Percentiles rank a stretch among this genome's conserved stretches.
These are phyloP conservation scores for Drosophila affinis DNA, from an alignment of 2,888 invertebrate genomes.

Conservation along the genomic window DNA sequence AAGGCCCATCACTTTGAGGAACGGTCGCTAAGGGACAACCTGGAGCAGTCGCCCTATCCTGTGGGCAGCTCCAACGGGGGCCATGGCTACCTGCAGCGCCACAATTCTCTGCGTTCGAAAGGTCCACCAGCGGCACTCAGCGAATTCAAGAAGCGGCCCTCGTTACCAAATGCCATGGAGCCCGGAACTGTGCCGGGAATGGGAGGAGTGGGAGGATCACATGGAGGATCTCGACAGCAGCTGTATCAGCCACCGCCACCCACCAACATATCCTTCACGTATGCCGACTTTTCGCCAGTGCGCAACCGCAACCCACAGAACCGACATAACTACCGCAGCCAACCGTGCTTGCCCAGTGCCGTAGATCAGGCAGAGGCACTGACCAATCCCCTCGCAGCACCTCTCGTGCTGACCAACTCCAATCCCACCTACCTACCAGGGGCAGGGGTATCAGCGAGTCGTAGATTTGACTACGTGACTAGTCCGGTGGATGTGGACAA, in stretches of 20 bases:
- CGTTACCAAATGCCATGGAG: slow-evolving; percentile 81
- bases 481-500: slow-evolving; percentile 66
- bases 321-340: slow-evolving; percentile 69
- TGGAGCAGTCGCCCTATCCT: slow-evolving; percentile 47
- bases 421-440: slow-evolving; percentile 74
- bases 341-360: slow-evolving; percentile 85
- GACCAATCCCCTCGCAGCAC: slow-evolving; percentile 82
- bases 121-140: slow-evolving; percentile 53
- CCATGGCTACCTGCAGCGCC: slow-evolving; percentile 70
- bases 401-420: slow-evolving; percentile 79
- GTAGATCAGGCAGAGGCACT: slow-evolving; percentile 84
- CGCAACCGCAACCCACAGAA: slow-evolving; percentile 27
- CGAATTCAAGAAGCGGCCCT: slow-evolving; percentile 81
- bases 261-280: slow-evolving; percentile 79
- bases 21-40: slow-evolving; percentile 76
- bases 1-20: slow-evolving; percentile 86
- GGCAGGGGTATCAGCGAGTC: not conserved
- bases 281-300: slow-evolving; percentile 67
- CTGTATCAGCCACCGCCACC: slow-evolving; percentile 63
- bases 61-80: slow-evolving; percentile 8
- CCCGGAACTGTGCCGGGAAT: slow-evolving; percentile 49
- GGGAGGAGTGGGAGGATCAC: slow-evolving; percentile 26
- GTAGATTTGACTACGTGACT: slow-evolving; percentile 60
- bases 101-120: slow-evolving; percentile 79
- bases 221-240: not conserved